Conservation (phyloP, 1,140 invertebrate genomes). For the Drosophila pseudoananassae region DNA sequence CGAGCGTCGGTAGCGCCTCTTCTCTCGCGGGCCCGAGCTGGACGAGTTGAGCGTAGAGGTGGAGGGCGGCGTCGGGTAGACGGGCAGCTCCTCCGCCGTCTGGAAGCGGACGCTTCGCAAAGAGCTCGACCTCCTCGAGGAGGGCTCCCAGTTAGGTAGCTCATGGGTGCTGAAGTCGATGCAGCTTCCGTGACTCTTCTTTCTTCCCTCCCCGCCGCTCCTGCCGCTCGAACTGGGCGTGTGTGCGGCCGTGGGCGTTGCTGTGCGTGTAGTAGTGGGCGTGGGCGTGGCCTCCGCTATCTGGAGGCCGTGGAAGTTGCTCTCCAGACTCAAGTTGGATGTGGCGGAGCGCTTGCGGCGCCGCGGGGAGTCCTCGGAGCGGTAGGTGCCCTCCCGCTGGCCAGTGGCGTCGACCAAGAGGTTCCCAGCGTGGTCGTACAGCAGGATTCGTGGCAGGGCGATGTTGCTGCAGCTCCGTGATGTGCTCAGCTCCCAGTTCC, state of each 20-base stretch:
- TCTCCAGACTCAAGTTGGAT: conserved; percentile 49
- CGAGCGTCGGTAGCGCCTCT: conserved; percentile 76
- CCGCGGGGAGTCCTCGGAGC: conserved; percentile 12
- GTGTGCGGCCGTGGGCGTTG: conserved; percentile 51
- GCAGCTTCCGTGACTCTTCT: conserved; percentile 49
- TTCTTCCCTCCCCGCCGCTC: conserved; percentile 8
- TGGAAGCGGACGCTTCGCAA: conserved; percentile 69
- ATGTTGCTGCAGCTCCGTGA: conserved; percentile 85
- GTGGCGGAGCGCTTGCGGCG: conserved; percentile 64
- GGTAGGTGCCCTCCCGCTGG: conserved; percentile 50
- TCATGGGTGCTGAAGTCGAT: conserved; percentile 78
- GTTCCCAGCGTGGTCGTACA: conserved; percentile 84
- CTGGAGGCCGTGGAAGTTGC: conserved; percentile 63
- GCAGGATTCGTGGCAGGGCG: conserved; percentile 84
- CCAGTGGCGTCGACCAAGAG: conserved; percentile 83
- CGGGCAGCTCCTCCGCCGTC: conserved; percentile 4
- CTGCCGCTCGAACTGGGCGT: conserved; percentile 28
- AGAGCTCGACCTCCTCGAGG: conserved; percentile 57
- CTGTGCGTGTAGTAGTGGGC: conserved; percentile 38
- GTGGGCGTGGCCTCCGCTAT: conserved; percentile 67
- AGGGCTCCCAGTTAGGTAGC: conserved; percentile 66
- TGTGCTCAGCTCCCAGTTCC: conserved; percentile 86
- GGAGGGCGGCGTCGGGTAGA: conserved; percentile 69
- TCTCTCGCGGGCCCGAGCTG: conserved; percentile 70
- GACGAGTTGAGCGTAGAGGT: conserved; percentile 66